phyloP scores from a whole-genome alignment of 2,888 invertebrate species.

The Podotricha telesiphe region DNA sequence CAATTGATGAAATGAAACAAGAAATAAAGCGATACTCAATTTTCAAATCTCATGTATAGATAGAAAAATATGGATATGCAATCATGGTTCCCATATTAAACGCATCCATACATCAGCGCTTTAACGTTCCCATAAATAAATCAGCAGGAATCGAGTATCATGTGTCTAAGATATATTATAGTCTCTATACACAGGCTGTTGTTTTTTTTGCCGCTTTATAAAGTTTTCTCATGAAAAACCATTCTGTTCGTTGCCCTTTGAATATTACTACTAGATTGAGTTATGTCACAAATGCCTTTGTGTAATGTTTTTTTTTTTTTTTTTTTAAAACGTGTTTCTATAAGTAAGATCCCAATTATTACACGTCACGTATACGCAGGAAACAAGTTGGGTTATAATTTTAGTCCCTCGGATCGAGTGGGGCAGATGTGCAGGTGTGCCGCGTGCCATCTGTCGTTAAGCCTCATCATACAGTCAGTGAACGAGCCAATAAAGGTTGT shows the following conservation, averaged over 20 bases:
- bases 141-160: slow-evolving; percentile 46
- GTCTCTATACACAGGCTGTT: slow-evolving; percentile 47
- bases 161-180: slow-evolving; percentile 51
- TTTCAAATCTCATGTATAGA: slow-evolving; percentile 7
- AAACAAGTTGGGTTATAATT: slow-evolving; percentile 25
- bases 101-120: slow-evolving; percentile 25
- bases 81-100: slow-evolving; percentile 12
- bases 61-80: neutral
- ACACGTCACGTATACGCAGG: slow-evolving; percentile 26
- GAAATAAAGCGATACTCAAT: slow-evolving; percentile 12
- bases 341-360: slow-evolving; percentile 10
- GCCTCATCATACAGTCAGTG: slow-evolving; percentile 51
- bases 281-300: neutral
- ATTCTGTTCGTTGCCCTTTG: neutral
- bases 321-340: slow-evolving; percentile 35
- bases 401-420: slow-evolving; percentile 33
- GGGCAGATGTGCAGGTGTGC: slow-evolving; percentile 66
- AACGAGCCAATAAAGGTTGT: slow-evolving; percentile 5
- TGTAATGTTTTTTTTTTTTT: neutral
- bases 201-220: slow-evolving; percentile 34
- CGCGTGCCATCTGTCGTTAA: slow-evolving; percentile 56
- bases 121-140: slow-evolving; percentile 41
- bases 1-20: neutral
- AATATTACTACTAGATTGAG: too few relatives aligned
- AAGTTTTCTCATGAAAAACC: neutral